A percentile compares a stretch with the other conserved stretches of the same genome.
These are phyloP conservation scores for Porites australiensis DNA, from an alignment of 64 coral and sea anemone species.

Conservation along the genomic window DNA sequence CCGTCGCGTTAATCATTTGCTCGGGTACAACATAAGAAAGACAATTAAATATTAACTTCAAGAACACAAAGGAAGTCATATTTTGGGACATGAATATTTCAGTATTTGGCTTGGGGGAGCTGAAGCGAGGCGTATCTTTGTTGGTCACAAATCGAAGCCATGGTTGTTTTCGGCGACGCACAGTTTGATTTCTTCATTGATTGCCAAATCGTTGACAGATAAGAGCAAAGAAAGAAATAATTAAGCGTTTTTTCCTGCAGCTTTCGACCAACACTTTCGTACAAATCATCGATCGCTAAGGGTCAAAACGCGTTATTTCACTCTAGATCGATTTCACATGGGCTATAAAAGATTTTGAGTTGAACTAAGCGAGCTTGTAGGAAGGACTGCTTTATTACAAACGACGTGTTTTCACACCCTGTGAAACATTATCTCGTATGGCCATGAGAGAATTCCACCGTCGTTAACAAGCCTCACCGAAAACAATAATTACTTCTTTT, in stretches of 20 bases:
- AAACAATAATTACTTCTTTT: background rate
- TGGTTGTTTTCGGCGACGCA: background rate
- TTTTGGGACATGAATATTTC: constrained; percentile 24
- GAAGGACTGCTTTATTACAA: background rate
- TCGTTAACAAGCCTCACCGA: background rate
- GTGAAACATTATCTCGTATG: constrained; percentile 33
- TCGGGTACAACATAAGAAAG: constrained; percentile 75
- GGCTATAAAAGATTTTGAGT: background rate
- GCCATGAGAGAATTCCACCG: constrained; percentile 18
- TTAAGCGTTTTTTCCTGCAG: background rate
- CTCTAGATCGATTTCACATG: background rate
- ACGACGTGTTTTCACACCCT: constrained; percentile 1
- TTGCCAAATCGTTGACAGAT: constrained; percentile 33
- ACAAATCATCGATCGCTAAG: background rate
- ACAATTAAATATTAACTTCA: constrained; percentile 98
- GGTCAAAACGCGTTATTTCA: background rate
- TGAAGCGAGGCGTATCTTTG: background rate
- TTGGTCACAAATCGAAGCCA: background rate
- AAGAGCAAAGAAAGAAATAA: constrained; percentile 4
- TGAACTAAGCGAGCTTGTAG: background rate
- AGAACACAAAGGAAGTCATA: constrained; percentile 56
- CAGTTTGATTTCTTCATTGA: constrained; percentile 18
- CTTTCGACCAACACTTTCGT: background rate
- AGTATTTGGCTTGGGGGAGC: background rate
- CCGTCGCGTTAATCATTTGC: constrained; percentile 95